phyloP scores from a whole-genome alignment of 2,888 invertebrate genomes.

The Acanthosepion esculentum region DNA sequence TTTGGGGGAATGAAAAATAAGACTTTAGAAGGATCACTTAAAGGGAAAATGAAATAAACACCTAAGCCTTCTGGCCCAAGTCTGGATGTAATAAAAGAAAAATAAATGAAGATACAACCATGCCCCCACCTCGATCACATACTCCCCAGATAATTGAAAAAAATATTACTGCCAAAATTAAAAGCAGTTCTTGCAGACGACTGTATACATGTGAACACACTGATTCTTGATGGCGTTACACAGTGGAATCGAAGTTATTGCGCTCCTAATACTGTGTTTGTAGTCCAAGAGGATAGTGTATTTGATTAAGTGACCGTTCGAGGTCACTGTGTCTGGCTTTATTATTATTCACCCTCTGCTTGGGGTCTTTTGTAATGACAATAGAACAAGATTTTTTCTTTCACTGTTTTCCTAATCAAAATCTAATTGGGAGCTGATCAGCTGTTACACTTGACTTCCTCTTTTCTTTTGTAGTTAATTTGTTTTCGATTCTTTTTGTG shows the following conservation, averaged over 20 bases:
- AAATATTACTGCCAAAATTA: too few relatives aligned
- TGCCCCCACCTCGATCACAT: too few relatives aligned
- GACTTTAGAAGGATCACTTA: too few relatives aligned
- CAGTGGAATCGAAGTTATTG: background rate
- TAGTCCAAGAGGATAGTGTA: background rate
- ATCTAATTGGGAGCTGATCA: conserved; percentile 20
- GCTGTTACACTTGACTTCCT: background rate
- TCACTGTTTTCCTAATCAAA: background rate
- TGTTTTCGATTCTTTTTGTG: background rate
- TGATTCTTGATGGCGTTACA: background rate
- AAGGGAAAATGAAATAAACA: too few relatives aligned
- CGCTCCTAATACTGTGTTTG: background rate
- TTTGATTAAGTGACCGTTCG: background rate
- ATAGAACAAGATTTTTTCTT: background rate
- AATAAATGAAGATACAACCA: too few relatives aligned
- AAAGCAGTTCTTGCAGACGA: background rate
- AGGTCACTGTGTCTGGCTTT: background rate
- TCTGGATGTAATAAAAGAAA: too few relatives aligned
- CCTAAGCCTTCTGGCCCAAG: too few relatives aligned
- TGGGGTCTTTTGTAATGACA: conserved; percentile 17
- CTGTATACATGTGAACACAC: background rate
- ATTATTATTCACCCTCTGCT: background rate
- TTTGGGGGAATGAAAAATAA: too few relatives aligned
- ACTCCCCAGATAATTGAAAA: too few relatives aligned
- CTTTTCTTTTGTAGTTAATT: background rate